phyloP scores from a whole-genome alignment of 2,113 vertebrate genomes.

The Eurystomus gularis region DNA sequence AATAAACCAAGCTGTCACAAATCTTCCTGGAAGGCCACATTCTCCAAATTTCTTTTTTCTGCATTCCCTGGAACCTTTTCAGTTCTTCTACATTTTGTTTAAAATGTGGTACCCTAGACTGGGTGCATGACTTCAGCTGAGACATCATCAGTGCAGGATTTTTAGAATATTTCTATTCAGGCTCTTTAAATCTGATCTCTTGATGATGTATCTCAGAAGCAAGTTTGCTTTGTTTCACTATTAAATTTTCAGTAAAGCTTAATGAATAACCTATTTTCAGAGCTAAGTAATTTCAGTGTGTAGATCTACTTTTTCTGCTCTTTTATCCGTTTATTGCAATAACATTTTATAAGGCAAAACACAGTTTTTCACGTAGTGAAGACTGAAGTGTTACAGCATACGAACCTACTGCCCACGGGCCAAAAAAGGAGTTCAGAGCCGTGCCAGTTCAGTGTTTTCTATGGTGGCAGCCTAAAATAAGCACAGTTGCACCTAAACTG shows the following conservation, averaged over 20 bases:
- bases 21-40: neutral
- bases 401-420: neutral
- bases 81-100: neutral
- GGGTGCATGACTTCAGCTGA: neutral
- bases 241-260: neutral
- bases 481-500: neutral
- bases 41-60: neutral
- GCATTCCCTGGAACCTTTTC: neutral
- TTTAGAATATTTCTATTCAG: neutral
- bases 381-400: neutral
- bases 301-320: neutral
- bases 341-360: neutral
- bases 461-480: neutral
- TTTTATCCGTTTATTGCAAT: neutral
- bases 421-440: neutral
- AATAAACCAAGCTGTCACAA: neutral
- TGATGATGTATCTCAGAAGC: neutral
- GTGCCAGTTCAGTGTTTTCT: neutral
- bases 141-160: neutral
- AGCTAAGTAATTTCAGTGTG: neutral
- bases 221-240: neutral
- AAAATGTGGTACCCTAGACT: neutral
- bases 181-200: neutral
- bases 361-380: neutral
- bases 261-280: neutral